Base-by-base conservation (phyloP, 2,888 invertebrate species). In the Boloria euphrosyne region DNA sequence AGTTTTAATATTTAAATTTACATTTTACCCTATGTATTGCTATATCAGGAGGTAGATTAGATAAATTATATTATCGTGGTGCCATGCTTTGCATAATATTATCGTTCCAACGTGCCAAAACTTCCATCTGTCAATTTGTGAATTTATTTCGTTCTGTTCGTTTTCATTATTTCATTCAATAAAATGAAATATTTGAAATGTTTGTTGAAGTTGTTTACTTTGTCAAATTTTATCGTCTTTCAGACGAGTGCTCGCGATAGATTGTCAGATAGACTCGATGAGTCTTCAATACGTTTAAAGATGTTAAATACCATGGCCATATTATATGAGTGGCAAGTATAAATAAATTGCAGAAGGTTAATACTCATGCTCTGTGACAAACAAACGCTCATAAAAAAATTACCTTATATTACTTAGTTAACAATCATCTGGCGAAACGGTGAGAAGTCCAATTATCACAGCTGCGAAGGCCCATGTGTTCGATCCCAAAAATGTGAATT, bases 41-140 rank as follows among this genome's bases (percentile, higher is more conserved):
- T 52, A 60, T 51, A 27, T 60, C 62, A 18, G 50, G 51, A 62
- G 44, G 47, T 66, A 70, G 65, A 58, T 18, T 64, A 70, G 50
- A 61, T 76, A 78, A 75, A 79, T 83, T 78, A 73, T 78, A 75
- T 73, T 75, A 65, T 79, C 76, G 81, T 82, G 80, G 74, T 72
- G 78, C 81, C 75, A 70, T 71, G 86, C 86, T 86, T 84, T 73
- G 81, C 81, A 68, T 80, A 77, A 73, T 76, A 75, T 75, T 76
- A 67, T 69, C 67, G 68, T 69, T 73, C 67, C 69, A 68, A 76
- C 84, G 89, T 89, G 87, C 88, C 88, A 89, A 89, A 87, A 66
- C 73, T 75, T 71, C 63, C 47, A 66, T 62, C 68, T 60, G 54
- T 62, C 50, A 54, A 63, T 58, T 49, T 57, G 51, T 55, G 22